Conservation (phyloP, 2,888 invertebrate species). For the Archaeoteleia sp. region DNA sequence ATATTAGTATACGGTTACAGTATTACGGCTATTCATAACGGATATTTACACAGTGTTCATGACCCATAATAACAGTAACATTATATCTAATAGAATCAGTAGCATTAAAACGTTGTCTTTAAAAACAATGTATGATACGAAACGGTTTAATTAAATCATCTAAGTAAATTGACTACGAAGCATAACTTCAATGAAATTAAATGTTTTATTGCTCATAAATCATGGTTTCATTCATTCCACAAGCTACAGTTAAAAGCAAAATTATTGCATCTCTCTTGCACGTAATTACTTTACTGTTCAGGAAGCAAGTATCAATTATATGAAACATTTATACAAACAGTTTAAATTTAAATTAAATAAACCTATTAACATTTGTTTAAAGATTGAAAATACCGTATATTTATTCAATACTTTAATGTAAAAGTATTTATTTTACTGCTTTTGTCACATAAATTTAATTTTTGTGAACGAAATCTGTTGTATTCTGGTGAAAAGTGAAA, state of each 20-base stretch:
- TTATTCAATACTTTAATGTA: too few species aligned
- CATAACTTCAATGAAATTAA: conserved; percentile 4
- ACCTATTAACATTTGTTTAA: neutral
- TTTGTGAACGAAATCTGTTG: too few species aligned
- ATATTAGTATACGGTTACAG: too few species aligned
- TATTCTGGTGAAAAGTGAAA: too few species aligned
- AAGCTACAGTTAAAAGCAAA: neutral
- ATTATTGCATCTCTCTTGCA: neutral
- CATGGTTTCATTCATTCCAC: conserved; percentile 15
- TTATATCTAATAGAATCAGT: neutral
- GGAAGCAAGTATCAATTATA: conserved; percentile 18
- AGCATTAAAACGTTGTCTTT: neutral
- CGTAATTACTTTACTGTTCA: neutral
- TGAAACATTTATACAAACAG: conserved; percentile 6
- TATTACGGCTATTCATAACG: conserved; percentile 2
- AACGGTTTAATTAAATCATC: conserved; percentile 13
- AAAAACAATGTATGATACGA: neutral
- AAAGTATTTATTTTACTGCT: too few species aligned
- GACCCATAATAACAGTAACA: neutral
- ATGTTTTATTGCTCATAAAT: conserved; percentile 22
- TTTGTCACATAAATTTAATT: too few species aligned
- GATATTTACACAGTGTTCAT: conserved; percentile 8
- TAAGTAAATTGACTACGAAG: conserved; percentile 6
- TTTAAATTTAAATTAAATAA: neutral
- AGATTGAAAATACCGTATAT: too few species aligned